phyloP scores from a whole-genome alignment of 2,113 vertebrate genomes.

The Urocynchramus pylzowi region DNA sequence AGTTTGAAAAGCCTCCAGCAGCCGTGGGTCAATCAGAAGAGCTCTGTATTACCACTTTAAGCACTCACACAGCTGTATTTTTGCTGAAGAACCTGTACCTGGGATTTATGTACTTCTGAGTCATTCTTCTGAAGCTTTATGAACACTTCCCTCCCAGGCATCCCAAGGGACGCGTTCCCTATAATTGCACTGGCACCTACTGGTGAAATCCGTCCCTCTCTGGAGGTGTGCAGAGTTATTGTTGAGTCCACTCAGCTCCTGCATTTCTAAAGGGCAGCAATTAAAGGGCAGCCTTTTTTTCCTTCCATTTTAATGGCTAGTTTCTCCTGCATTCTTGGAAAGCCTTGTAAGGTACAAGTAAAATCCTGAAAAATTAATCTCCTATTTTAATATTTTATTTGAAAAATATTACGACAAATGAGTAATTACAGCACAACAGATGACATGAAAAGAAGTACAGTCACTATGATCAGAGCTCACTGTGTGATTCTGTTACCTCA shows the following conservation, averaged over 20 bases:
- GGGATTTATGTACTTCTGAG: not conserved
- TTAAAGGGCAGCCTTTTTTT: not conserved
- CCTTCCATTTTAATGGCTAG: not conserved
- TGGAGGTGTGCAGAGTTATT: not conserved
- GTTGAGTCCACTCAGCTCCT: not conserved
- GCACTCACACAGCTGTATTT: not conserved
- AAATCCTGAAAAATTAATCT: not conserved
- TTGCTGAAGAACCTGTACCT: not conserved
- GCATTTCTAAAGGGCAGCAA: not conserved
- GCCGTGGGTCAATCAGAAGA: not conserved
- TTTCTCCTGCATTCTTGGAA: not conserved
- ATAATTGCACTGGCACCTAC: slow-evolving; percentile 10
- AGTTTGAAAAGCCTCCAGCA: not conserved
- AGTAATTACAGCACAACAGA: not conserved
- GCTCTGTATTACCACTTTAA: not conserved
- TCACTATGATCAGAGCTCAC: not conserved
- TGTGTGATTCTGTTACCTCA: not conserved
- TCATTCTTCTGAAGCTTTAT: not conserved
- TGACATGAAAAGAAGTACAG: not conserved
- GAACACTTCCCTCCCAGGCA: not conserved
- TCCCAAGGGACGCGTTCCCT: not conserved
- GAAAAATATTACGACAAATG: not conserved
- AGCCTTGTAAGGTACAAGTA: not conserved
- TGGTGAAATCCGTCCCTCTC: not conserved
- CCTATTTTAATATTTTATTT: not conserved